Conservation (phyloP, 2,113 vertebrate genomes). For the Rattus rattus region DNA sequence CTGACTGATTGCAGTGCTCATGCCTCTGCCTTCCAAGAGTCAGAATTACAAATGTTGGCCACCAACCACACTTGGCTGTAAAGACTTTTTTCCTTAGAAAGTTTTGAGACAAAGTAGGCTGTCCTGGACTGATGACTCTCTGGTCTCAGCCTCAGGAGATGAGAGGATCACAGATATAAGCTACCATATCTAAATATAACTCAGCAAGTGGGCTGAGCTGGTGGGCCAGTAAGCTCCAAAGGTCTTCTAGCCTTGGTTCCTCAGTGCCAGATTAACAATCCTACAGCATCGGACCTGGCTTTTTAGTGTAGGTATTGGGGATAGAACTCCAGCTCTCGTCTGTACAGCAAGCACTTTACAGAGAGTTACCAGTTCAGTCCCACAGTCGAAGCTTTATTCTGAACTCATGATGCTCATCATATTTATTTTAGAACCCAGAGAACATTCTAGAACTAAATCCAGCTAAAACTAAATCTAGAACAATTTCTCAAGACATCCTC, state of each 20-base stretch:
- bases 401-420: background rate
- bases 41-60: background rate
- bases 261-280: background rate
- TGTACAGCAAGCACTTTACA: background rate
- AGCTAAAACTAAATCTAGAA: background rate
- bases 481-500: background rate
- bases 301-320: background rate
- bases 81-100: background rate
- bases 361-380: background rate
- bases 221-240: background rate
- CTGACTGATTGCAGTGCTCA: background rate
- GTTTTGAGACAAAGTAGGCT: background rate
- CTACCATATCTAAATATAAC: background rate
- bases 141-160: background rate
- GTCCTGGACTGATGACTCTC: background rate
- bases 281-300: no score
- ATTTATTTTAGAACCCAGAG: constrained; percentile 27
- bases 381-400: background rate
- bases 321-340: no score
- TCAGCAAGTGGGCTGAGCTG: background rate
- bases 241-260: background rate
- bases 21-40: background rate
- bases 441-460: background rate
- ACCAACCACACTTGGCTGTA: background rate
- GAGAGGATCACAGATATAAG: background rate